A percentile compares a stretch with the other conserved stretches of the same genome.
phyloP scores from a whole-genome alignment of 2,888 invertebrate species.

The Drosophila falleni region DNA sequence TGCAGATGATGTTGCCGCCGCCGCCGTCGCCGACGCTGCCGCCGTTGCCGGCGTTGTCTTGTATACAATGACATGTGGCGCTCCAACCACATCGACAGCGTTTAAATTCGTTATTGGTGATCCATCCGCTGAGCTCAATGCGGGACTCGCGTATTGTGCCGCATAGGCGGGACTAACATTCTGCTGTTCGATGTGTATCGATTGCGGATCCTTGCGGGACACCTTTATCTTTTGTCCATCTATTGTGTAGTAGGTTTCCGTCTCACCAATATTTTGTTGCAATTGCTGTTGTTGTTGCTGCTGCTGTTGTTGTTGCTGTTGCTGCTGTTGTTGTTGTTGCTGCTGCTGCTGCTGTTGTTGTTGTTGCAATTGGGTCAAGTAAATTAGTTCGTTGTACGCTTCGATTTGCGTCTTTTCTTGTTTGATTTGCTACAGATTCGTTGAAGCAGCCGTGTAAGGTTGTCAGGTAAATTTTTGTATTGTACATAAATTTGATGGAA shows the following conservation, averaged over 20 bases:
- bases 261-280: slow-evolving; percentile 59
- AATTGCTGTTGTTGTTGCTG: slow-evolving; percentile 67
- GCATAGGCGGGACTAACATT: slow-evolving; percentile 87
- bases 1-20: slow-evolving; percentile 54
- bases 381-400: slow-evolving; percentile 90
- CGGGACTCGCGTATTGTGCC: slow-evolving; percentile 91
- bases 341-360: slow-evolving; percentile 66
- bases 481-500: slow-evolving; percentile 68
- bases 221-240: slow-evolving; percentile 81
- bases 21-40: slow-evolving; percentile 30
- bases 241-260: slow-evolving; percentile 80
- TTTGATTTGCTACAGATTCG: slow-evolving; percentile 80
- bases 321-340: slow-evolving; percentile 65
- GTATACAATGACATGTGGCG: slow-evolving; percentile 84
- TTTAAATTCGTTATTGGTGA: slow-evolving; percentile 82
- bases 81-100: slow-evolving; percentile 68
- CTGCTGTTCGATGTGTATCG: slow-evolving; percentile 73
- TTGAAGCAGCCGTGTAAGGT: slow-evolving; percentile 46
- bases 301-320: slow-evolving; percentile 72
- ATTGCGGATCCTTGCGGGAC: slow-evolving; percentile 73
- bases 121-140: slow-evolving; percentile 83
- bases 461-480: slow-evolving; percentile 52
- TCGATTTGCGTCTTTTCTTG: slow-evolving; percentile 90
- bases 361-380: slow-evolving; percentile 84
- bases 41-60: slow-evolving; percentile 69